Base-by-base conservation (phyloP, 2,113 vertebrate species). In the Mungos mungo region DNA sequence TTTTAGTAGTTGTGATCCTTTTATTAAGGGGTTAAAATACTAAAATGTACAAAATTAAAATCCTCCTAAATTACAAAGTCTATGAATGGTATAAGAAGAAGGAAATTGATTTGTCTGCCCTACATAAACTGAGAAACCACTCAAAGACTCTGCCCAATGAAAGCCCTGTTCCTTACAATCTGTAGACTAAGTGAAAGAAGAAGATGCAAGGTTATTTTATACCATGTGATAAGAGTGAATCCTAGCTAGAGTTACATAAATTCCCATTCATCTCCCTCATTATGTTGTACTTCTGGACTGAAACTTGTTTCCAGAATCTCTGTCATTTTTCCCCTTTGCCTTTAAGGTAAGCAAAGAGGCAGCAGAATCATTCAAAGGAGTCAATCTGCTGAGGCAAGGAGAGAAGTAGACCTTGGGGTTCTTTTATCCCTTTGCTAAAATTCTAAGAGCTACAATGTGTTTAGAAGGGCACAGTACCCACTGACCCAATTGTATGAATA, bases 121-220 rank as follows among this genome's bases (percentile, higher is more conserved):
- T 79, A 7, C 29, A 29, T 66, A 97, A 97, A 97, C 19, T 33
- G 21, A 98, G 93, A 97, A 97, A 74, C 2, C 80, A 84, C n/a
- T 85, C 66, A 91, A 97, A 87, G 63, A 95, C 65, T 77, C 63
- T 91, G 45, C 23, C 45, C 52, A 96, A 47, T 12, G 15, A 65
- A 86, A 89, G 27, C 35, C 4, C 25, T 69, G 2, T 33, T 66
- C n/a, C 14, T 68, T 83, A 65, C 2, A 69, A 19, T 54, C 25
- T n/a, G 18, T 4, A 85, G 19, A 85, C 6, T 45, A 88, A 91
- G 5, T 69, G 29, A 81, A 82, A 79, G 3, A 35, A 83, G 31
- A 91, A 16, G 95, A 50, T 52, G 2, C 5, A n/a, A 72, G 18
- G 16, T 21, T 86, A 85, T 54, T 60, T 88, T 85, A 87, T 25